Conservation (phyloP, 92 coral and sea anemone species). For the Isaurus tuberculatus region DNA sequence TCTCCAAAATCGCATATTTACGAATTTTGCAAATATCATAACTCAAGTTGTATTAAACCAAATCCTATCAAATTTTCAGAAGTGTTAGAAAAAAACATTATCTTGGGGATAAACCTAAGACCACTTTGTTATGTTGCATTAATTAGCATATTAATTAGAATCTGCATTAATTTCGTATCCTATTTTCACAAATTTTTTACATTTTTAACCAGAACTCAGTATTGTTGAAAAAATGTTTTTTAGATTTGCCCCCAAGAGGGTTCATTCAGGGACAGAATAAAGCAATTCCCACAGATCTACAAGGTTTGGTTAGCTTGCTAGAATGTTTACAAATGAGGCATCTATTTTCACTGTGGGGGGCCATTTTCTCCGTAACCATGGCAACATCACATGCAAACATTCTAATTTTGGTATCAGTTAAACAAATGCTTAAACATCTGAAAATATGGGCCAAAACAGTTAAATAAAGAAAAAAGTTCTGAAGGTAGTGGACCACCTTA, state of each 20-base stretch:
- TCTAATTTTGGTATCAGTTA: background rate
- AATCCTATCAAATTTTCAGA: conserved; percentile 19
- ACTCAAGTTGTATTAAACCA: conserved; percentile 14
- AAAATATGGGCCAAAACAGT: background rate
- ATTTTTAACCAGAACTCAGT: background rate
- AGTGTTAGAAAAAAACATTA: background rate
- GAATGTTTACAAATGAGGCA: too few species aligned
- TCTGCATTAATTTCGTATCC: background rate
- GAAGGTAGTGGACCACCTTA: conserved; percentile 1
- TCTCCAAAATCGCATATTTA: too few species aligned
- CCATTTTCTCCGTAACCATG: background rate
- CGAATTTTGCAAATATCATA: background rate
- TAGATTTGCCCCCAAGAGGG: conserved; percentile 20
- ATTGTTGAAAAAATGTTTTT: conserved; percentile 1
- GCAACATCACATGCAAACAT: background rate
- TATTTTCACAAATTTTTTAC: background rate
- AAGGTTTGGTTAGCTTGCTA: too few species aligned
- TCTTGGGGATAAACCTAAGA: background rate
- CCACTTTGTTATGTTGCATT: background rate
- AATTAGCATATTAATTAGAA: conserved; percentile 12
- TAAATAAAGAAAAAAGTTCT: background rate
- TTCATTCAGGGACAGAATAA: background rate
- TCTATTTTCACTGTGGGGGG: background rate
- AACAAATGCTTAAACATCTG: background rate
- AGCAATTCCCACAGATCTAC: background rate